Conservation (phyloP, 2,888 invertebrate species). For the Frankliniella fusca region DNA sequence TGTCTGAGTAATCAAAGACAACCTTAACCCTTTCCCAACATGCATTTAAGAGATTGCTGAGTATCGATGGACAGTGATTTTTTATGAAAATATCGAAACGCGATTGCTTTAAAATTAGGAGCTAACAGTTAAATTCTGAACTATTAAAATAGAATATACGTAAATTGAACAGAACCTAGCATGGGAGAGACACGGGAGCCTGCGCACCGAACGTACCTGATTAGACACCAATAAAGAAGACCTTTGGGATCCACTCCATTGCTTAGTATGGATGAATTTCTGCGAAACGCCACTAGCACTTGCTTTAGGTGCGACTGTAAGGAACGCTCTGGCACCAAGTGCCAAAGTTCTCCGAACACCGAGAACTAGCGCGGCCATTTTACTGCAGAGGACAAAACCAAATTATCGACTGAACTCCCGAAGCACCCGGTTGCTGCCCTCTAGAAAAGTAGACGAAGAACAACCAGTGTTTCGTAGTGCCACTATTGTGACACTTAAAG, state of each 20-base stretch:
- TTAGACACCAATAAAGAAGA: constrained; percentile 1
- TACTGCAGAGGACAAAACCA: constrained; percentile 18
- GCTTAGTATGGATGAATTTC: constrained; percentile 30
- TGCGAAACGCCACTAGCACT: constrained; percentile 33
- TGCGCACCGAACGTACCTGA: background rate
- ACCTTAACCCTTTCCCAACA: no score
- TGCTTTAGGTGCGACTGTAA: constrained; percentile 34
- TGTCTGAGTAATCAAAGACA: no score
- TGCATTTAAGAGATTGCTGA: no score
- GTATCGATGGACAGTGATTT: no score
- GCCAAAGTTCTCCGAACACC: constrained; percentile 35
- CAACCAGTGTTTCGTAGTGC: background rate
- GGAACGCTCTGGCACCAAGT: constrained; percentile 34
- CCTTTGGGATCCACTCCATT: constrained; percentile 15
- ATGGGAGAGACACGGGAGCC: background rate
- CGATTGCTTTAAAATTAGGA: background rate
- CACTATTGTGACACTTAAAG: background rate
- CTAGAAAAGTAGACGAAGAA: background rate
- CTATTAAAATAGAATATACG: constrained; percentile 38
- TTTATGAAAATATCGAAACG: no score
- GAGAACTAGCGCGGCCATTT: constrained; percentile 39
- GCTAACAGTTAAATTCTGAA: background rate
- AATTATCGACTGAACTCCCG: background rate
- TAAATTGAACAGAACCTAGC: constrained; percentile 47
- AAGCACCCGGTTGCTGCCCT: background rate